Conservation (phyloP, 2,797 vertebrate species). For the Cyprinella venusta region DNA sequence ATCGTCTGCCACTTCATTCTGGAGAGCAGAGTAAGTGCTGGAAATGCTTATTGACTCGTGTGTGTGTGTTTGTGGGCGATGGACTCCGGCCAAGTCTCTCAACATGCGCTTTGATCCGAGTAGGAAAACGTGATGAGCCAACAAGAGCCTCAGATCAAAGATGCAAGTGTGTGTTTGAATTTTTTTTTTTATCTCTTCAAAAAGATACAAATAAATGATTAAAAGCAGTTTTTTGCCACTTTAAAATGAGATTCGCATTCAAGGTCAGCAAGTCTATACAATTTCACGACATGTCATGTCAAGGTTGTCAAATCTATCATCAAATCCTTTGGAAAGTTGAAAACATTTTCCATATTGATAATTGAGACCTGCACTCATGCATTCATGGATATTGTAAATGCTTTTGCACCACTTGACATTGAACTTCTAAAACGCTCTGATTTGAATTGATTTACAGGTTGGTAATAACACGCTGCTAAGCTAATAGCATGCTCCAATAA, state of each 20-base stretch:
- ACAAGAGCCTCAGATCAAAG: constrained; percentile 41
- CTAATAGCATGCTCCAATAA: background rate
- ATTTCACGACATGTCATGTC: background rate
- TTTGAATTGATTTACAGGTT: background rate
- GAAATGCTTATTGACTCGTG: background rate
- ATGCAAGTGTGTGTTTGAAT: background rate
- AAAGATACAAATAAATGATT: no score
- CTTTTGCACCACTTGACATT: background rate
- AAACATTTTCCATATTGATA: background rate
- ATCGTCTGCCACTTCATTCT: constrained; percentile 16
- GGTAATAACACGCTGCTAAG: background rate
- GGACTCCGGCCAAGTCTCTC: constrained; percentile 22
- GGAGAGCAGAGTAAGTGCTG: constrained; percentile 4
- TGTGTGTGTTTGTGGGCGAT: background rate
- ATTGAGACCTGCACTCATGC: no score
- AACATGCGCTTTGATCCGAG: constrained; percentile 40
- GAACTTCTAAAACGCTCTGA: no score
- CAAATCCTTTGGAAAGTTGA: background rate
- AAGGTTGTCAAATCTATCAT: background rate
- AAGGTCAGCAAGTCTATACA: background rate
- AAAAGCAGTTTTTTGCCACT: no score
- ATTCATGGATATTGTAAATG: background rate
- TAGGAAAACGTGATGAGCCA: constrained; percentile 41
- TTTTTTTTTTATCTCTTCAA: no score
- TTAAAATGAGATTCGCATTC: background rate